Base-by-base conservation (phyloP, 2,113 vertebrate genomes). In the Emydocephalus ijimae region DNA sequence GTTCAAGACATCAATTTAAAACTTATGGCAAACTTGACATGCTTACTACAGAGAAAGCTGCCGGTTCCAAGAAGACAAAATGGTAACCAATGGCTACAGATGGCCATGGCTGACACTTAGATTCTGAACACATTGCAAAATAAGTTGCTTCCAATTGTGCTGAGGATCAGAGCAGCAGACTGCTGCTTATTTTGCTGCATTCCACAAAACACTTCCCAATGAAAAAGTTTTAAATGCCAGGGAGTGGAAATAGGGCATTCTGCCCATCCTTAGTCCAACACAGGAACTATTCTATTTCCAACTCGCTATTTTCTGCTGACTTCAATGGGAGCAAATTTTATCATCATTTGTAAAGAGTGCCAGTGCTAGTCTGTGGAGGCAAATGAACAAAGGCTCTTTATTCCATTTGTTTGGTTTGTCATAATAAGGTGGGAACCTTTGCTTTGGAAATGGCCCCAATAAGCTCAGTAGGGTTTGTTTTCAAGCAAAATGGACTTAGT, bases 141-240 rank as follows among this genome's bases (percentile, higher is more conserved):
- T 43, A 91, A 87, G 23, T 86, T 91, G 43, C 56, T 87, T 61
- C 43, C 85, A 87, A 61, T 61, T 64, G 45, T 34, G 26, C 26
- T 54, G 34, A 61, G 57, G 85, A 34, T 48, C 29, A 88, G 45
- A 87, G 55, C 45, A 87, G 56, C 43, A 61, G 29, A 87, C 55
- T 87, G 69, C 21, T 85, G 23, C 54, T 91, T 91, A 29, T 85
- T 55, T 91, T 91, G 74, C 52, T 91, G 90, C 20, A 91, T 39
- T 57, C 23, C 34, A 85, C 34, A 45, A 50, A 91, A 39, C n/a
- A 91, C 29, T 43, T 21, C 69, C 3, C 5, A 54, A 50, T 55
- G 43, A 11, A 85, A 61, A 20, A 43, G 52, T 85, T 91, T 91
- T 90, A 90, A 81, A 90, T 39, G 23, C 54, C 14, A 85, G 90